Evolutionary conservation across 2,113 vertebrate species (phyloP), one percentile per base, ranked within the genome.

Genomic region (Sorex araneus): DNA sequence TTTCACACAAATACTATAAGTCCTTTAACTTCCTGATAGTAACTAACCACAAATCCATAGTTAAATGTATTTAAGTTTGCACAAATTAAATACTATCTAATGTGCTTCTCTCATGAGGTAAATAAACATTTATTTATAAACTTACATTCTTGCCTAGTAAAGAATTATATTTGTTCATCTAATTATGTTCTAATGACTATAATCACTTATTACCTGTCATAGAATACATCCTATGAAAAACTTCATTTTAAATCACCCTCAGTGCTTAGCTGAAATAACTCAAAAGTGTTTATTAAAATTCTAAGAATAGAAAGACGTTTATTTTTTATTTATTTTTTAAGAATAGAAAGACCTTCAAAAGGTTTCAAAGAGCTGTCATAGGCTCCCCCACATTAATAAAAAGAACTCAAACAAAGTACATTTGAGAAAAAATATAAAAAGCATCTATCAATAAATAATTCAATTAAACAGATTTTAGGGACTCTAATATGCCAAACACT

Each of bases 21-120:
- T 64, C 91, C 23, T 92, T 80, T 94, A 93, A 91, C 50, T 94
- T 96, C 60, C 36, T 84, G 70, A 66, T 85, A 73, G 50, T 83
- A 95, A 93, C 84, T 87, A 94, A 79, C 45, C 47, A 50, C 64
- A 87, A 57, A 79, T 73, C 19, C 63, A 88, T 83, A 95, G 89
- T 50, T 90, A 85, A 93, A 93, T 71, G 43, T 87, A 87, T 78
- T 90, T 67, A 90, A 91, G n/a, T 18, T 88, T 85, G 70, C 50
- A 8, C 23, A 85, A 91, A 93, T 94, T 79, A 94, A 82, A 76
- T 64, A 92, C 81, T 90, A 66, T 43, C 64, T 21, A 91, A 27
- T 36, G 43, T 73, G 85, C 0, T 67, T 77, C 60, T 83, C 36
- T 79, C 34, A 67, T 95, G 64, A 92, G 28, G 89, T 67, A 78